phyloP scores from a whole-genome alignment of 2,797 vertebrate species.

The Notoglanidium macrostoma region DNA sequence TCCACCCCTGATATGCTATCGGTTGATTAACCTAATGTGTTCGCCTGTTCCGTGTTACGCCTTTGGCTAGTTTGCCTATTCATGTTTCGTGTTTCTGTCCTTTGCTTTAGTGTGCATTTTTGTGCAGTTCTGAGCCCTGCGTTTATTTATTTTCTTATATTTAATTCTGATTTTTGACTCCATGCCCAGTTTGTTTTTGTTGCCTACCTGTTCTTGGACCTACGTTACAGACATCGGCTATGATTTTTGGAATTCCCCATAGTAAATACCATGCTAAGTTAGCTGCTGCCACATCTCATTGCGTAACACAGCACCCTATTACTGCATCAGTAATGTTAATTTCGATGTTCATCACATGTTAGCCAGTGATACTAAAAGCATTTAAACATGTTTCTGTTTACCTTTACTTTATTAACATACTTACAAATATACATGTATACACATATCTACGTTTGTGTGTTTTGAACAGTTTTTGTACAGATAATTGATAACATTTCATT shows the following conservation, averaged over 20 bases:
- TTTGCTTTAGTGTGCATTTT: neutral
- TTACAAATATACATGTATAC: no score
- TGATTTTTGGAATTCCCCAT: neutral
- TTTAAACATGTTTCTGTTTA: no score
- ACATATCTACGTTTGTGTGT: no score
- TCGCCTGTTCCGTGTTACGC: neutral
- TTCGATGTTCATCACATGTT: no score
- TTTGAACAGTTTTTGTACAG: neutral
- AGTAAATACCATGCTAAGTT: neutral
- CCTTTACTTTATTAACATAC: no score
- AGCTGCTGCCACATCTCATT: no score
- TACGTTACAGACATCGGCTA: neutral
- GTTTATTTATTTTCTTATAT: neutral
- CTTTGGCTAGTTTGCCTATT: no score
- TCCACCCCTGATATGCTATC: neutral
- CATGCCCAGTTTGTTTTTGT: neutral
- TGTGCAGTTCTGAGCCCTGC: neutral
- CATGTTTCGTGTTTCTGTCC: neutral
- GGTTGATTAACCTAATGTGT: neutral
- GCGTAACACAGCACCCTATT: no score
- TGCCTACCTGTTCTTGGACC: neutral
- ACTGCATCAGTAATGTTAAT: no score
- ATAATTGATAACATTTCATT: neutral
- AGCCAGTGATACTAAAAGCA: no score
- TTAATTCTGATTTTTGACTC: neutral